Percentiles rank a stretch among this genome's conserved stretches.
Evolutionary conservation across 92 coral and sea anemone genomes (phyloP).

Genomic region (Siderastrea radians): DNA sequence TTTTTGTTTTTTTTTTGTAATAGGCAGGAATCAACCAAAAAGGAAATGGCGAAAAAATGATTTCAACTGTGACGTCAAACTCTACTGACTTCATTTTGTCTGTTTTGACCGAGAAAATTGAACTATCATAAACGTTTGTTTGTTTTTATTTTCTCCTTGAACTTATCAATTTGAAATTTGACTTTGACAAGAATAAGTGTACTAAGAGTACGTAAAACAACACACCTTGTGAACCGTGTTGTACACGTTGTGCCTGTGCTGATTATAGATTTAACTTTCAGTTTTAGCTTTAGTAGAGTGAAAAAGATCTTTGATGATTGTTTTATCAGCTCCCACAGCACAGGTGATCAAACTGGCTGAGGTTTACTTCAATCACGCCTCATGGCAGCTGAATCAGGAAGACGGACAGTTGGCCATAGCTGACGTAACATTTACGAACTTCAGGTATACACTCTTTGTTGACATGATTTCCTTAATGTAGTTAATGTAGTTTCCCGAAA

Average conservation of each 20-base stretch:
- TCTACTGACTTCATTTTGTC: too few relatives aligned
- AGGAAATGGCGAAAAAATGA: too few relatives aligned
- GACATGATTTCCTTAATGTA: not conserved
- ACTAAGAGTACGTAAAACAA: not conserved
- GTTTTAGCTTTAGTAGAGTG: not conserved
- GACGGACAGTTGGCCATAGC: conserved; percentile 97
- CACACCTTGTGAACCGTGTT: not conserved
- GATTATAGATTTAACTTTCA: not conserved
- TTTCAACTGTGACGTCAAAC: too few relatives aligned
- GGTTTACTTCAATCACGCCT: conserved; percentile 91
- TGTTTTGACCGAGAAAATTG: too few relatives aligned
- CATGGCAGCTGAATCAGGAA: conserved; percentile 96
- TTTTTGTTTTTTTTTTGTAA: not conserved
- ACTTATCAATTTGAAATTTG: too few relatives aligned
- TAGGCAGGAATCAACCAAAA: not conserved
- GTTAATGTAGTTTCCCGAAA: not conserved
- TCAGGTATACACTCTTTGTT: conserved; percentile 71
- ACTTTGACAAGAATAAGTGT: too few relatives aligned
- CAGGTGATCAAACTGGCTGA: conserved; percentile 95
- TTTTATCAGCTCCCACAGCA: conserved; percentile 81
- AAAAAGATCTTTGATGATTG: not conserved
- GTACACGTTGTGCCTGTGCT: not conserved
- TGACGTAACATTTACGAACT: conserved; percentile 86
- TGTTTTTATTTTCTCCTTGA: too few relatives aligned
- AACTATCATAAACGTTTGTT: too few relatives aligned